phyloP scores from a whole-genome alignment of 1,140 invertebrate genomes.

The Orchestia grillus region DNA sequence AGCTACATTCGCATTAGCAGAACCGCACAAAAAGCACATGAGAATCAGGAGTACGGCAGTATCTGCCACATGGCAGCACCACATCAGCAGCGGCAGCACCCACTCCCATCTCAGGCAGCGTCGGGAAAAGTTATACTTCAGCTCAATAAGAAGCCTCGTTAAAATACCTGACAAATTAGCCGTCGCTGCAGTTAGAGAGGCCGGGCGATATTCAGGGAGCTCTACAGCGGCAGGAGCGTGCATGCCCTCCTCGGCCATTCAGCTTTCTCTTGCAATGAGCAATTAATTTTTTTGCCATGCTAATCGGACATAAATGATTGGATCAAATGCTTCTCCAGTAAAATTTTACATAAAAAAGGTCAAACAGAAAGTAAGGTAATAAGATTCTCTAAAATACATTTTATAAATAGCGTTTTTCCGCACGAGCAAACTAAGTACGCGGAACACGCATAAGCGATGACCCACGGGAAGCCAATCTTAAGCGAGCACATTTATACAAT shows the following conservation, averaged over 20 bases:
- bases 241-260: neutral
- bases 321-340: neutral
- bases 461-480: neutral
- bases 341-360: neutral
- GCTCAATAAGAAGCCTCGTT: neutral
- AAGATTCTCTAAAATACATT: neutral
- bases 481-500: neutral
- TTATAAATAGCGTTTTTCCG: neutral
- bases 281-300: neutral
- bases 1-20: neutral
- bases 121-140: slow-evolving; percentile 20
- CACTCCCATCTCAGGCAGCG: neutral
- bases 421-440: neutral
- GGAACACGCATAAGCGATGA: neutral
- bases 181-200: slow-evolving; percentile 3
- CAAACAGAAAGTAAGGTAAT: neutral
- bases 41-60: no score
- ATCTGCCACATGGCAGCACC: no score
- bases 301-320: neutral
- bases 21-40: no score
- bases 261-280: neutral
- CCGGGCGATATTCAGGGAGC: neutral
- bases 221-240: neutral
- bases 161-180: slow-evolving; percentile 33
- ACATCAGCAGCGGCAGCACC: neutral